Base-by-base conservation (phyloP, 2,113 vertebrate species). In the Cyphotilapia sp. region DNA sequence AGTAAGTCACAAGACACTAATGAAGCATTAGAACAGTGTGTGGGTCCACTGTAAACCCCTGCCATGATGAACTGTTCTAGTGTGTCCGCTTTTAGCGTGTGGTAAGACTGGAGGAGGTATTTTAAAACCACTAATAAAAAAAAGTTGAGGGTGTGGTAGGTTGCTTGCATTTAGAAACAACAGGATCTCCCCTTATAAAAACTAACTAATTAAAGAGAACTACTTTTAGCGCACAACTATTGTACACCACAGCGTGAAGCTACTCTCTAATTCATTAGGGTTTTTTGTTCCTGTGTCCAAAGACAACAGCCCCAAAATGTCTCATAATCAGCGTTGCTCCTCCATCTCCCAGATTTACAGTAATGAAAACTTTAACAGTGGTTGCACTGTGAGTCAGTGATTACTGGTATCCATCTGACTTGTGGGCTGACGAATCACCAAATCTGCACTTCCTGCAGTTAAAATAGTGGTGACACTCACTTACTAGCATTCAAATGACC, bases 1-100 rank as follows among this genome's bases (percentile, higher is more conserved):
- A 91, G 92, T 88, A 88, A 93, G 57, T 94, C 87, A 91, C 51
- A 85, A 87, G 87, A 84, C 85, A 87, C 89, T 86, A 91, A 92
- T 13, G 57, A 93, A 89, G 81, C 80, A 87, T 88, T 80, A 85
- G 89, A 89, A 76, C 13, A 11, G 51, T 88, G 82, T 92, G 92
- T 80, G 89, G 91, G 85, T 91, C 13, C 9, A 66, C 45, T 57
- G 87, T 93, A 89, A 93, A 93, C 17, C 40, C 24, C 13, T 40
- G 31, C 7, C 22, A 86, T 57, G 69, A 54, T 84, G 84, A 57
- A 49, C 74, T 83, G 27, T 84, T 69, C 33, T 49, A 82, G 53
- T 85, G 78, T 49, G 33, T 80, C 45, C 84, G 81, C 51, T 83
- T 90, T 81, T 88, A 88, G 82, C 81, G 82, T 95, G 93, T 17